These are phyloP conservation scores for Zingel zingel DNA, from an alignment of 2,113 vertebrate species.

Conservation along the genomic window DNA sequence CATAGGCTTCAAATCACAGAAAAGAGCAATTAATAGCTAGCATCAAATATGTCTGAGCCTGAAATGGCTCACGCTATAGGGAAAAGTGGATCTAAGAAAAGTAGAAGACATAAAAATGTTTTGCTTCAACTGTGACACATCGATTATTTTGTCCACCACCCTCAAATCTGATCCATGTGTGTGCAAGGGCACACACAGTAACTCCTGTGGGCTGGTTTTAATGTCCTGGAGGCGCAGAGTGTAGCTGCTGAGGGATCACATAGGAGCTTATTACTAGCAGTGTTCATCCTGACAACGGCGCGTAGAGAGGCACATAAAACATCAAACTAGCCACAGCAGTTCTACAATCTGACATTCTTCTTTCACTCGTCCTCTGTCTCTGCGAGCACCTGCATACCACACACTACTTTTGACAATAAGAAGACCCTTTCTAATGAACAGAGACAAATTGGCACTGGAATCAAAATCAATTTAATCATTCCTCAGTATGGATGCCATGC, in stretches of 20 bases:
- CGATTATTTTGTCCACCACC: slow-evolving; percentile 69
- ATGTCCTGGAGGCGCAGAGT: slow-evolving; percentile 59
- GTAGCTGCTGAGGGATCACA: slow-evolving; percentile 75
- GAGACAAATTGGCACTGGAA: slow-evolving; percentile 26
- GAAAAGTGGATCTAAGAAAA: slow-evolving; percentile 60
- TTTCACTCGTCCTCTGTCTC: slow-evolving; percentile 16
- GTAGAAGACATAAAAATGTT: slow-evolving; percentile 58
- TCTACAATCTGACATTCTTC: slow-evolving; percentile 42
- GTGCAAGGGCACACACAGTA: slow-evolving; percentile 54
- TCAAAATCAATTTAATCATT: slow-evolving; percentile 27
- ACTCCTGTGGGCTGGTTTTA: slow-evolving; percentile 68
- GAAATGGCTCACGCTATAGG: slow-evolving; percentile 47
- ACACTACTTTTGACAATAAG: background rate
- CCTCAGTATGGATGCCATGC: slow-evolving; percentile 17
- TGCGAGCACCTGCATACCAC: background rate
- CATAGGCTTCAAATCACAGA: slow-evolving; percentile 26
- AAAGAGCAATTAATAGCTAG: slow-evolving; percentile 60
- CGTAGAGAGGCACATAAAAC: slow-evolving; percentile 68
- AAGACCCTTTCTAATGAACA: background rate
- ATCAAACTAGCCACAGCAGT: slow-evolving; percentile 59
- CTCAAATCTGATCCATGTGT: slow-evolving; percentile 65
- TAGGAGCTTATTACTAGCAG: slow-evolving; percentile 71
- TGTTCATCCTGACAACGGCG: slow-evolving; percentile 68
- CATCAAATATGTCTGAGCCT: slow-evolving; percentile 53
- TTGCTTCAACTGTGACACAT: slow-evolving; percentile 69